Percentiles rank a stretch among this genome's conserved stretches.
phyloP scores from a whole-genome alignment of 2,113 vertebrate genomes.

The Acrocephalus arundinaceus region DNA sequence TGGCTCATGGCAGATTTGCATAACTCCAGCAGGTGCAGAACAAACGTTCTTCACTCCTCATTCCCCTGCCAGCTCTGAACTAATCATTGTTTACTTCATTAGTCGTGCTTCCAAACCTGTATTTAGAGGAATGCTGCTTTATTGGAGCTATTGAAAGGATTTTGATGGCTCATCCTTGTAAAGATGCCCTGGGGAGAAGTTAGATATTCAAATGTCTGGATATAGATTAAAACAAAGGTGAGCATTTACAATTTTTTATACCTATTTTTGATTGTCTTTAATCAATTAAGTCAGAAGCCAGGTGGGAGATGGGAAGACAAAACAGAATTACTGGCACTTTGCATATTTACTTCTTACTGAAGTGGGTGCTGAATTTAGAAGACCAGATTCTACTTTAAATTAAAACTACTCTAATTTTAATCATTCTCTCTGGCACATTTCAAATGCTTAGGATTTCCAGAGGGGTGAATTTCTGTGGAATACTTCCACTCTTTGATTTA shows the following conservation, averaged over 20 bases:
- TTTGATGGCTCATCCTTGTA: conserved; percentile 5
- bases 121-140: not conserved
- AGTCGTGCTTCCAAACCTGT: not conserved
- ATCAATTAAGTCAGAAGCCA: conserved; percentile 2
- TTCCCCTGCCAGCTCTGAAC: not conserved
- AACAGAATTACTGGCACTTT: not conserved
- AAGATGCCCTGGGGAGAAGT: conserved; percentile 9
- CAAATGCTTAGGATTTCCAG: not conserved
- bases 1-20: not conserved
- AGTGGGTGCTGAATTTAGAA: not conserved
- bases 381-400: not conserved
- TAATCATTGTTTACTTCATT: conserved; percentile 30
- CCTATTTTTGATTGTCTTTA: not conserved
- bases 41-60: not conserved
- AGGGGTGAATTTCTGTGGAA: not conserved
- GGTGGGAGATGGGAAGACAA: not conserved
- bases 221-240: not conserved
- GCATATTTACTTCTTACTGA: not conserved
- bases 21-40: not conserved
- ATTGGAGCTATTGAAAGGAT: not conserved
- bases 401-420: not conserved
- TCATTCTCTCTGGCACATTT: not conserved
- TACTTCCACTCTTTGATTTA: not conserved
- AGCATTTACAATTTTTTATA: not conserved
- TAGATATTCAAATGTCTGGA: not conserved